Base-by-base conservation (phyloP, 2,888 invertebrate species). In the Noctua janthina region DNA sequence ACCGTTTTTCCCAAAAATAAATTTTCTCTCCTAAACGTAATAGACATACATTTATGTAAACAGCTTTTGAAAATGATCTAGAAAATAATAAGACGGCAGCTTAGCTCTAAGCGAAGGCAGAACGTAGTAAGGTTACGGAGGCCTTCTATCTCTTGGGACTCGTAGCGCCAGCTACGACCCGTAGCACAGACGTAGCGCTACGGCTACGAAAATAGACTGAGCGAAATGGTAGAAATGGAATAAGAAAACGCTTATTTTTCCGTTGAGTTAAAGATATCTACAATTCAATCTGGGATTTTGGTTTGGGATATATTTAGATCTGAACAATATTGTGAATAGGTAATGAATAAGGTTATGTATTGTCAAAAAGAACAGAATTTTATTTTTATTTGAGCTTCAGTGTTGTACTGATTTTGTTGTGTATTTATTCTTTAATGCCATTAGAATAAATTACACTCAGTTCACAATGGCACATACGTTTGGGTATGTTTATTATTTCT, bases 131-230 rank as follows among this genome's bases (percentile, higher is more conserved):
- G 92, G 93, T 91, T 94, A 88, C 94, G 93, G 92, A 94, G 94
- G 93, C 91, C 91, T 69, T 91, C 88, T 88, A 91, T 93, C 96
- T 95, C 96, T 73, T 73, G 96, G 95, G 96, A 95, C 92, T 92
- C 94, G 96, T 96, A 95, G 95, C 91, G 88, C 87, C 91, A 87
- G 94, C 96, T 96, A 96, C 96, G 94, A 92, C 86, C 91, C 95
- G 96, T 96, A 95, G 95, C 94, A 92, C 90, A 90, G 91, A 90
- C 94, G 95, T 93, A 95, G 95, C 92, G 90, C 93, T 94, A 94
- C 95, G 93, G 92, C 92, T 94, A 94, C 94, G 92, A 93, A 91
- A 84, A 88, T 92, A 96, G 96, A 94, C 88, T 88, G 94, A 92
- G 84, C 81, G 75, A 86, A 83, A 83, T 85, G 79, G 85, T 90